Evolutionary conservation across 1,140 invertebrate genomes (phyloP).

Genomic region (Drosophila nasuta): DNA sequence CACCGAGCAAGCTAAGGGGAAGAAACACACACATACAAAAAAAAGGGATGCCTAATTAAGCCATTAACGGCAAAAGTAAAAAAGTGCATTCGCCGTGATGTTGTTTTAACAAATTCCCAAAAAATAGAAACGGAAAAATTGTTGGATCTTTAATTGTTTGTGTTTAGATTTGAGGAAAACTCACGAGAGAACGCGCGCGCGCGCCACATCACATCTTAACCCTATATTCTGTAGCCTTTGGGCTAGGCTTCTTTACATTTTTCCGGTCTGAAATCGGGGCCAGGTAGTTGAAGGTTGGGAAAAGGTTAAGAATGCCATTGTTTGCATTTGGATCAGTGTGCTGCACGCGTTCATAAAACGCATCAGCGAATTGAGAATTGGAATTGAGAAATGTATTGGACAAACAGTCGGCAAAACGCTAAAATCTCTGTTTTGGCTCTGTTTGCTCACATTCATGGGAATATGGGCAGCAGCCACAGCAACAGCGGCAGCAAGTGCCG

Average conservation of each 20-base stretch:
- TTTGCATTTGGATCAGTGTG: slow-evolving; percentile 49
- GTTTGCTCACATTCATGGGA: slow-evolving; percentile 80
- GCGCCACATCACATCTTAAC: slow-evolving; percentile 73
- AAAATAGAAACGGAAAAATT: neutral
- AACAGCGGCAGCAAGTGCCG: slow-evolving; percentile 31
- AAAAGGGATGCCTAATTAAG: slow-evolving; percentile 66
- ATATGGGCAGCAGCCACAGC: slow-evolving; percentile 40
- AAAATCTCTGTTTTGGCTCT: slow-evolving; percentile 60
- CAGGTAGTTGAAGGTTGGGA: slow-evolving; percentile 34
- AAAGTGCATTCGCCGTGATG: slow-evolving; percentile 59
- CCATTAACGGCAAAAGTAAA: slow-evolving; percentile 45
- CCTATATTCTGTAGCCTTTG: slow-evolving; percentile 39
- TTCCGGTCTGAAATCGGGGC: slow-evolving; percentile 13
- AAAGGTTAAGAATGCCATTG: slow-evolving; percentile 79
- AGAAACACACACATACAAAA: neutral
- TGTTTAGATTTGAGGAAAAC: slow-evolving; percentile 58
- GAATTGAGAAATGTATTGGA: slow-evolving; percentile 68
- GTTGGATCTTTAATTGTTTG: slow-evolving; percentile 49
- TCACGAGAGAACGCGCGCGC: slow-evolving; percentile 53
- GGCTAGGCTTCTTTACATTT: slow-evolving; percentile 18
- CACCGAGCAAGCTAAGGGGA: slow-evolving; percentile 22
- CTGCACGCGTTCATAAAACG: slow-evolving; percentile 81
- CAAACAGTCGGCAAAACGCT: slow-evolving; percentile 79
- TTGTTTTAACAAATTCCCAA: slow-evolving; percentile 74
- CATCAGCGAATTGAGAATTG: slow-evolving; percentile 73